phyloP scores from a whole-genome alignment of 2,113 vertebrate genomes.

The Hystrix cristata region DNA sequence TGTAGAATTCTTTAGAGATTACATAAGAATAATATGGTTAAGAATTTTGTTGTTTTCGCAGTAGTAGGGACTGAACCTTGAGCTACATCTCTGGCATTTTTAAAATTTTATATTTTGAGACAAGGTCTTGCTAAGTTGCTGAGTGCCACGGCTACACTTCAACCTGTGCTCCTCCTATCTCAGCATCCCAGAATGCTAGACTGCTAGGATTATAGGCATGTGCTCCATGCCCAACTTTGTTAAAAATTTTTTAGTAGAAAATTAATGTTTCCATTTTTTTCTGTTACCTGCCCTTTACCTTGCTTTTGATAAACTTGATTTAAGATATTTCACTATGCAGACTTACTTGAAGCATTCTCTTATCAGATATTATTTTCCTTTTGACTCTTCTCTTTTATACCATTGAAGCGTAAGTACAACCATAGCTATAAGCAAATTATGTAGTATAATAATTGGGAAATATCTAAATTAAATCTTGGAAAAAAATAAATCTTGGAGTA shows the following conservation, averaged over 20 bases:
- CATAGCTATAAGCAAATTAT: slow-evolving; percentile 22
- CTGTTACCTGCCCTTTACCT: background rate
- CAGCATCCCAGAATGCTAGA: background rate
- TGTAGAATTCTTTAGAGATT: slow-evolving; percentile 8
- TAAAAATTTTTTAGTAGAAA: background rate
- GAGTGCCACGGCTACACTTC: background rate
- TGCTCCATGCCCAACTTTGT: background rate
- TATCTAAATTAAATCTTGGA: slow-evolving; percentile 44
- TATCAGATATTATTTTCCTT: slow-evolving; percentile 1
- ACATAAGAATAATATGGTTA: background rate
- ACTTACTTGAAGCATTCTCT: background rate
- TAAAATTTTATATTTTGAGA: background rate
- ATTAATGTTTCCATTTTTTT: slow-evolving; percentile 22
- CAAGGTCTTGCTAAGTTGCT: background rate
- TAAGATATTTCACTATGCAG: background rate
- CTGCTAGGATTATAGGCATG: background rate
- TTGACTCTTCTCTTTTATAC: slow-evolving; percentile 33
- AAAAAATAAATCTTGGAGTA: background rate
- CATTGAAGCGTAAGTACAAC: slow-evolving; percentile 16
- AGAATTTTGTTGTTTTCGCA: background rate
- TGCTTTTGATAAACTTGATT: slow-evolving; percentile 2
- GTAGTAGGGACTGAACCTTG: background rate
- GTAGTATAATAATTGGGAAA: background rate
- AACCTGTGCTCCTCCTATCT: background rate
- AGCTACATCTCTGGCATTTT: background rate